Evolutionary conservation across 1,140 invertebrate genomes (phyloP), one percentile per base, ranked within the genome.

Genomic region (Dinothrombium tinctorium): DNA sequence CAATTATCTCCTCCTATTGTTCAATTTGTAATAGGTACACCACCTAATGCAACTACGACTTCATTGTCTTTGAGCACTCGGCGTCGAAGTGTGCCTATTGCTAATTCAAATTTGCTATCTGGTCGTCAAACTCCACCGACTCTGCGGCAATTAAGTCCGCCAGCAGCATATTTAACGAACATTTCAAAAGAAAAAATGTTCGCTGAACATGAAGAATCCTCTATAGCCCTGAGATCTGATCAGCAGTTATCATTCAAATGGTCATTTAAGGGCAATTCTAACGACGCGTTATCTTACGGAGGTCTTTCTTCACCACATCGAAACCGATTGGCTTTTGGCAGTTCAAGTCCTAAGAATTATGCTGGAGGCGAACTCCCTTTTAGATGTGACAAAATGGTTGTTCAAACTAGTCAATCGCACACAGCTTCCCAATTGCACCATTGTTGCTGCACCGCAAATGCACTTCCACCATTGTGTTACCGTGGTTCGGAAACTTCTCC

Each of bases 401-500:
- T 26, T 38, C 37, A 7, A 25, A 24, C 39, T 12, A 15, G 14
- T 9, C 26, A 31, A 17, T 26, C 20, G 12, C 17, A 11, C 20
- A 40, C 26, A 12, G 23, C 22, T 19, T 12, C 6, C 22, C 39
- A 12, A 24, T 15, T 8, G 12, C 14, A 15, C 20, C 39, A 32
- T 31, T 24, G 20, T 19, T 20, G 26, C 26, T 40, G 26, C 32
- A 31, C 11, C n/a, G 6, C 20, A 41, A 32, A 19, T 4, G 11
- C 20, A 9, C 24, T n/a, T 20, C 17, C 45, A 21, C 31, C 28
- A 37, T 17, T 43, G 15, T 15, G 26, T 22, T 14, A 15, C 17
- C 11, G n/a, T 9, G 15, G 7, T 5, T 33, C 19, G 15, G 33
- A 41, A 12, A 56, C 56, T 24, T 66, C 66, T 2, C 63, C 65